Base-by-base conservation (phyloP, 2,888 invertebrate species). In the Liodrosophila aerea region DNA sequence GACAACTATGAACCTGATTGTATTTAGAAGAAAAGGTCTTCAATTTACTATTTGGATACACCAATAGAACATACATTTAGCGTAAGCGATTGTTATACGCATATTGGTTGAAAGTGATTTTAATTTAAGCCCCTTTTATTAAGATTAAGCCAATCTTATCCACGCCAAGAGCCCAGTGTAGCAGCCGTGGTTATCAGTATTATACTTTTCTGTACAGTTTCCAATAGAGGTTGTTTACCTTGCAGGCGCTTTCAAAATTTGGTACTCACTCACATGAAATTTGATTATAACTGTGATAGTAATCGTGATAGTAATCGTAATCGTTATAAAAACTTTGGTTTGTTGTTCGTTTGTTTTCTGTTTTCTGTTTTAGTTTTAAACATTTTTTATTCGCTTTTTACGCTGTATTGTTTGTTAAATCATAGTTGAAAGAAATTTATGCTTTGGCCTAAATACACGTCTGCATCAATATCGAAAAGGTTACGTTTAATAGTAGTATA, bases 381-480 rank as follows among this genome's bases (percentile, higher is more conserved):
- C n/a, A n/a, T n/a, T n/a, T n/a, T n/a, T n/a, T n/a, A n/a, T n/a
- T n/a, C n/a, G n/a, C n/a, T n/a, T 16, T 15, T 39, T 11, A 16
- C n/a, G 5, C 3, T 52, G 29, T 39, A 13, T 29, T 13, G 18
- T 43, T 53, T 52, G 54, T 47, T 57, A 22, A 22, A 22, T 22
- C 5, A 22, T 52, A 30, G 39, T 61, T 57, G 51, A 65, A 68
- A 75, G 53, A 74, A 69, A 69, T 77, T 66, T 47, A 70, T 70
- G 67, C 43, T 75, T 76, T 52, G 44, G 58, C 86, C 84, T 85
- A 86, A 81, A 84, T 86, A 86, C 72, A 74, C 62, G 68, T 86
- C 76, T 70, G 72, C 65, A 72, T 71, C 67, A 74, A 67, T 75
- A 75, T 69, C 61, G 64, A 72, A 85, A 73, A 73, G 54, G 64